Base-by-base conservation (phyloP, 2,113 vertebrate genomes). In the Cheilinus undulatus region DNA sequence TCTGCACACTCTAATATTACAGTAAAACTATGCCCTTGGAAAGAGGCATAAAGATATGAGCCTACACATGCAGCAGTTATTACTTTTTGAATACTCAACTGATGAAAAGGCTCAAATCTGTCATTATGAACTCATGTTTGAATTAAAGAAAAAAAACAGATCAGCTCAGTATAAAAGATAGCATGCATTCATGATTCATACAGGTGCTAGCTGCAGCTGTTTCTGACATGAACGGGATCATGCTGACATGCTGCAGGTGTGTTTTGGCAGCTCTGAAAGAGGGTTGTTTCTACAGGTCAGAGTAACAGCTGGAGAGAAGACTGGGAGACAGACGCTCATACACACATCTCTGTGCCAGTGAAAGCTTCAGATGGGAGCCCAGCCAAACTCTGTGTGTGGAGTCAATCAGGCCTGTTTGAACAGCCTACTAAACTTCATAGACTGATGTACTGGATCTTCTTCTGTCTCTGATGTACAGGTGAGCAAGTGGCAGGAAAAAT, bases 321-420 rank as follows among this genome's bases (percentile, higher is more conserved):
- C n/a, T n/a, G 51, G 13, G 57, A 58, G 65, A 62, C 64, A n/a
- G 51, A 68, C 82, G 50, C 48, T 49, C 66, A 73, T 45, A 20
- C 73, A 61, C 82, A 83, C 65, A 83, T 77, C 78, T 74, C 42
- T 52, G 52, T 68, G 78, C 65, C 59, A 48, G 51, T 11, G 54
- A 66, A 3, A 59, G 32, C 40, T 42, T 54, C 28, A 42, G 43
- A 43, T 45, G 69, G 61, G 69, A 63, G 14, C 10, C 69, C 60
- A 20, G 49, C 45, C 49, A 26, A n/a, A 53, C 14, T 32, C 60
- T 69, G 53, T 73, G 66, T 76, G 63, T 73, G 66, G 1, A n/a
- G 24, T 49, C 43, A 34, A 38, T 56, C 49, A 42, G 49, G 48
- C 66, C 57, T 78, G 80, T 82, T 79, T 70, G 51, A 82, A 78